Evolutionary conservation across 2,113 vertebrate genomes (phyloP).

Genomic region (Elachura formosa): DNA sequence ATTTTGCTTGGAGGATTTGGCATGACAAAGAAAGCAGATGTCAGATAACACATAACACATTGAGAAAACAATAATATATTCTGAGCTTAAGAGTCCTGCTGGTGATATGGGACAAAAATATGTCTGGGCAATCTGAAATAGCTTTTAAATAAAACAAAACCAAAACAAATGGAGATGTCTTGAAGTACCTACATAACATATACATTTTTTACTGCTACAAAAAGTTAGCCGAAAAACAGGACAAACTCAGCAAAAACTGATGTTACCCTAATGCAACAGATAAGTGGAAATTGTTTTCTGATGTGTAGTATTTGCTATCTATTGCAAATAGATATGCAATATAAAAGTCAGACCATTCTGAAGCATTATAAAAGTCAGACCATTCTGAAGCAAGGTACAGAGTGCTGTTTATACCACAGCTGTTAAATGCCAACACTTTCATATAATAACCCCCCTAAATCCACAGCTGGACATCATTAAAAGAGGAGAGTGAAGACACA

Average conservation of each 20-base stretch:
- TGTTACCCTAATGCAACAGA: neutral
- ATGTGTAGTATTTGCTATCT: neutral
- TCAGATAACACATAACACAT: conserved; percentile 53
- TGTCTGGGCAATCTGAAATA: conserved; percentile 28
- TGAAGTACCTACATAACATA: neutral
- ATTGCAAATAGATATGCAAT: neutral
- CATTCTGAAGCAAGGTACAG: neutral
- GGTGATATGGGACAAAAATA: conserved; percentile 45
- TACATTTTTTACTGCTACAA: neutral
- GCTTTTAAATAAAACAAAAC: conserved; percentile 49
- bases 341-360: neutral
- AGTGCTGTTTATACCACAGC: neutral
- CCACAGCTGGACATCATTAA: neutral
- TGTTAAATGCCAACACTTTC: neutral
- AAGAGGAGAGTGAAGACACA: neutral
- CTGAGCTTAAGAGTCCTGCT: conserved; percentile 45
- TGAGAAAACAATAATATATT: conserved; percentile 50
- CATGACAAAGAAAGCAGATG: conserved; percentile 60
- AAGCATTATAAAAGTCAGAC: neutral
- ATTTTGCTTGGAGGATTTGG: conserved; percentile 55
- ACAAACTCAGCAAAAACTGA: conserved; percentile 4
- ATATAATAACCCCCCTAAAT: neutral
- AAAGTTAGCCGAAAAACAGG: neutral
- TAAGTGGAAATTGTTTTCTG: neutral
- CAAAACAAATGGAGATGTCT: neutral